phyloP scores from a whole-genome alignment of 2,113 vertebrate species.

The Phrynosoma blainvillii region DNA sequence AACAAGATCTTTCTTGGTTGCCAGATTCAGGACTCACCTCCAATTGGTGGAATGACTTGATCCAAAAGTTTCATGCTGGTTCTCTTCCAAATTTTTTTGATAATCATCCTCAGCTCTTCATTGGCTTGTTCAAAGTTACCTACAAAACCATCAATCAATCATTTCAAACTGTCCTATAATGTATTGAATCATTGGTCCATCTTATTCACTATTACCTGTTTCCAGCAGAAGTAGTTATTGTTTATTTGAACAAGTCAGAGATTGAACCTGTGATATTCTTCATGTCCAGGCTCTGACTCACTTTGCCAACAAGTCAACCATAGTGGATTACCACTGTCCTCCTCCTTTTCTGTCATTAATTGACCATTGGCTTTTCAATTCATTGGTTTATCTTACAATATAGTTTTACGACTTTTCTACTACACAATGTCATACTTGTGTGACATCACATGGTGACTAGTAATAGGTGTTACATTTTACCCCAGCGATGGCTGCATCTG shows the following conservation, averaged over 20 bases:
- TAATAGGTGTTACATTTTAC: not conserved
- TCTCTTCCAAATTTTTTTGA: constrained; percentile 98
- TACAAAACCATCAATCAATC: constrained; percentile 47
- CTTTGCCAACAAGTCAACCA: not conserved
- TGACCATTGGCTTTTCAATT: not conserved
- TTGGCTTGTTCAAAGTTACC: constrained; percentile 97
- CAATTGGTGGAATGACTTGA: constrained; percentile 97
- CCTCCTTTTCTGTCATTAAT: not conserved
- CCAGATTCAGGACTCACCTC: constrained; percentile 77
- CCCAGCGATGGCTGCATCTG: not conserved
- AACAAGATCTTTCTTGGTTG: not conserved
- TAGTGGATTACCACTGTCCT: not conserved
- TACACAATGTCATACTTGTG: not conserved
- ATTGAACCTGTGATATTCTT: not conserved
- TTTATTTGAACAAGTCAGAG: not conserved
- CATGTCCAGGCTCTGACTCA: not conserved
- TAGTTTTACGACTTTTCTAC: not conserved
- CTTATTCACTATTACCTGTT: not conserved
- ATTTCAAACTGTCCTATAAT: not conserved
- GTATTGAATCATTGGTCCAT: not conserved
- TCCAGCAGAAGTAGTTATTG: not conserved
- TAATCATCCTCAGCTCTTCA: constrained; percentile 94
- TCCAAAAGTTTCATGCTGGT: constrained; percentile 98
- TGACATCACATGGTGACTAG: not conserved
- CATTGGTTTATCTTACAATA: not conserved